A percentile compares a stretch with the other conserved stretches of the same genome.
phyloP scores from a whole-genome alignment of 2,888 invertebrate species.

The Netelia fuscicornis region DNA sequence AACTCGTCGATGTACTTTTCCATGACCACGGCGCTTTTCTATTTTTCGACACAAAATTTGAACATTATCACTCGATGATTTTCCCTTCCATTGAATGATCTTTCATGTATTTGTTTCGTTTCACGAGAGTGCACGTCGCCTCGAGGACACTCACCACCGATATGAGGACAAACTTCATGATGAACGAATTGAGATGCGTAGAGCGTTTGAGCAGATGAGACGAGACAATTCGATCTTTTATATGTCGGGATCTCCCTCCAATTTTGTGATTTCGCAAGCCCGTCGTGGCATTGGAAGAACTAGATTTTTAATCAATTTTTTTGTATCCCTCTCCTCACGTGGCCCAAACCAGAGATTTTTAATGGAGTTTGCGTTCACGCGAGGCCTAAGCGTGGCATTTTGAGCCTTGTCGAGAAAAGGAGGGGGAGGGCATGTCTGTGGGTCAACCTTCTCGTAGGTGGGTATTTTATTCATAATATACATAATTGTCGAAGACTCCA shows the following conservation, averaged over 20 bases:
- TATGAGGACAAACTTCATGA: constrained; percentile 82
- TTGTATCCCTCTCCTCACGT: constrained; percentile 49
- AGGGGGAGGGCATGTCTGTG: not conserved
- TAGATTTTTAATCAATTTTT: constrained; percentile 81
- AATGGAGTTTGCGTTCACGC: constrained; percentile 77
- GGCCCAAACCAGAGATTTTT: constrained; percentile 29
- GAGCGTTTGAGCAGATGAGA: constrained; percentile 76
- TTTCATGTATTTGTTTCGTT: not conserved
- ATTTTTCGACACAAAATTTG: constrained; percentile 4
- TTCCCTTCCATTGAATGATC: not conserved
- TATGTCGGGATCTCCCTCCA: constrained; percentile 79
- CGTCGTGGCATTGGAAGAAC: constrained; percentile 82
- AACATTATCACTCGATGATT: not conserved
- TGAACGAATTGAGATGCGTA: constrained; percentile 76
- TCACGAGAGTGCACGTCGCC: constrained; percentile 8
- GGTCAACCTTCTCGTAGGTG: not conserved
- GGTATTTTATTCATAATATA: not conserved
- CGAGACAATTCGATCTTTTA: constrained; percentile 82
- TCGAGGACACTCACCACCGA: constrained; percentile 79
- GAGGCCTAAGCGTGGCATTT: constrained; percentile 40
- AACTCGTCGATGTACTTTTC: too few species aligned
- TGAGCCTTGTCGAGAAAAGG: constrained; percentile 5
- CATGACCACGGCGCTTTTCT: not conserved
- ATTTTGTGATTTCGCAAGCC: constrained; percentile 78
- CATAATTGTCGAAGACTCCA: not conserved